Percentiles rank a stretch among this genome's conserved stretches.
Evolutionary conservation across 1,140 invertebrate species (phyloP).

Genomic region (Drosophila neocordata): DNA sequence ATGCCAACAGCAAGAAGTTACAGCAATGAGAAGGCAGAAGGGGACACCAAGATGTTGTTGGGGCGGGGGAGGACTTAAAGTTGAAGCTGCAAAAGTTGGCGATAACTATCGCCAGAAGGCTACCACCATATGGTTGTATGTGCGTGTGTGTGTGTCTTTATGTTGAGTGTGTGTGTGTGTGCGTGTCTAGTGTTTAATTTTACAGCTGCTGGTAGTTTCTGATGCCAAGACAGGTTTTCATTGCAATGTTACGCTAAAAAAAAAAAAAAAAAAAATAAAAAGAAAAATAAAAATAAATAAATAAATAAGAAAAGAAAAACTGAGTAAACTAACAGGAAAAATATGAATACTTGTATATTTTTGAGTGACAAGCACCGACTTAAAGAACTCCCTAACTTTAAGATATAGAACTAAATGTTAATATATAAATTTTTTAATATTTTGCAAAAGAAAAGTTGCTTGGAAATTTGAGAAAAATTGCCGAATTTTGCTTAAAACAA

Average conservation of each 20-base stretch:
- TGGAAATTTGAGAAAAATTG: no score
- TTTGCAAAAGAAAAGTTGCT: no score
- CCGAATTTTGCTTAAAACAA: no score
- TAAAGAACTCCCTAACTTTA: not conserved
- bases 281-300: not conserved
- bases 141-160: not conserved
- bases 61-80: not conserved
- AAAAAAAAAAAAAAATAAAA: slow-evolving; percentile 27
- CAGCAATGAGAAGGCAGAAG: slow-evolving; percentile 5
- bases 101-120: slow-evolving; percentile 45
- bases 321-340: slow-evolving; percentile 6
- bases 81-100: slow-evolving; percentile 17
- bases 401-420: no score
- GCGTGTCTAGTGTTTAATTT: slow-evolving; percentile 48
- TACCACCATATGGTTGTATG: slow-evolving; percentile 6
- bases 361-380: not conserved
- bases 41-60: not conserved
- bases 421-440: no score
- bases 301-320: not conserved
- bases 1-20: slow-evolving; percentile 47
- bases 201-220: slow-evolving; percentile 25
- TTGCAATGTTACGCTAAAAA: slow-evolving; percentile 21
- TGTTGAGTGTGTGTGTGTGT: slow-evolving; percentile 20
- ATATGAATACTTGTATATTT: not conserved
- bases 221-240: slow-evolving; percentile 48